Evolutionary conservation across 53 echinoderm and acorn worm species (phyloP), one percentile per base, ranked within the genome.

Genomic region (Paracentrotus lividus): DNA sequence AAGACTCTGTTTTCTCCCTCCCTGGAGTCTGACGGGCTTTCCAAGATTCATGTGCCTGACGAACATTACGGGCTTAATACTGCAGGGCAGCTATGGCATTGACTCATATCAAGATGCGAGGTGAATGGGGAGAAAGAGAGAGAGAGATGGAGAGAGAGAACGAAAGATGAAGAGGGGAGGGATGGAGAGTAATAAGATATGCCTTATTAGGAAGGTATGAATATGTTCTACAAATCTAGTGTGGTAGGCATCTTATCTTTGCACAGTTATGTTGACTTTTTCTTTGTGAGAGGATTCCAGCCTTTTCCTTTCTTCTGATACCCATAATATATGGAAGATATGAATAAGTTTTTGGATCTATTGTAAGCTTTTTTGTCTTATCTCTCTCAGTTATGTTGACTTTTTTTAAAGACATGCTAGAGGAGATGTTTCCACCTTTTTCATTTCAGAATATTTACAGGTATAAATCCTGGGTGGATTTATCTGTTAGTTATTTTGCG

Each of bases 191-290:
- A 72, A 72, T 40, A 36, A 3, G 72, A 72, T 72, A 72, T 72
- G 72, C 72, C 72, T 72, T 72, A 38, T 72, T 72, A 72, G 21
- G 40, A 40, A 72, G 42, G 40, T 72, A 72, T 72, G 72, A 72
- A 72, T 72, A 72, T 38, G 72, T 72, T 72, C 40, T 72, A 40
- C 36, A 72, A 72, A 72, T 72, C 9, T 12, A 12, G 32, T 67
- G 14, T 31, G 67, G 67, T 15, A 67, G 32, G 13, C 14, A 38
- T 72, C 72, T 40, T 18, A 40, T 72, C 9, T 72, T 40, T 40
- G 18, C 72, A 38, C 40, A 38, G 12, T 36, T 38, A 69, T 15
- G 31, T n/a, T n/a, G n/a, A n/a, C n/a, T n/a, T n/a, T n/a, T n/a
- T n/a, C n/a, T n/a, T n/a, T n/a, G n/a, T n/a, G n/a, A n/a, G n/a